Base-by-base conservation (phyloP, 2,888 invertebrate genomes). In the Eupelmus urozonus region DNA sequence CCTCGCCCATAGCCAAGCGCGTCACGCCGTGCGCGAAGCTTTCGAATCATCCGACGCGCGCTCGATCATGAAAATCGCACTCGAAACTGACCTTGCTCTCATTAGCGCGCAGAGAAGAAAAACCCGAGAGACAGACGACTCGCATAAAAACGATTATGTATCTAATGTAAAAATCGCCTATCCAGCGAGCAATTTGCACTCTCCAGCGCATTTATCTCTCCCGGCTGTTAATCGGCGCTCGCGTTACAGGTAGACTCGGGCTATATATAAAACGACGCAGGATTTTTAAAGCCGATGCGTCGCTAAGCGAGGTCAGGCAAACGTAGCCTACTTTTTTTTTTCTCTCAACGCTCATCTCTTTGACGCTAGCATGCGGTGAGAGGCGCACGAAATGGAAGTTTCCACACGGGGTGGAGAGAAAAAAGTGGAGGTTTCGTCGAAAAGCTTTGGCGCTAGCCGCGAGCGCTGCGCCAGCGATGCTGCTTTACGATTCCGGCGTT, bases 11-110 rank as follows among this genome's bases (percentile, higher is more conserved):
- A 23, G 23, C 51, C 20, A 1, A 25, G 29, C 11, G n/a, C 55
- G 40, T 5, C 29, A 18, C 2, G 25, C 27, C 11, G 49, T 9
- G 2, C 5, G n/a, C 16, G n/a, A 57, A 59, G 73, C 63, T 69
- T 73, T 73, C 70, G 34, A 60, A 70, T 79, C 55, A 67, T 79
- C 74, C 45, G 55, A 71, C 34, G 55, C 62, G n/a, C n/a, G 59
- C 25, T 79, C 55, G 71, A 76, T 75, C 63, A 60, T 72, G 72
- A 72, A 76, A 76, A 66, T 72, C 42, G 34, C 51, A 76, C 63
- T 57, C 67, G 51, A 40, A 13, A 53, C 65, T 73, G 73, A 76
- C 69, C 76, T 76, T 73, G 76, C 63, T 76, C 72, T 67, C 71
- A 18, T 76, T 76, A 60, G 7, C 40, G n/a, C 51, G 7, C 7